Evolutionary conservation across 1,140 invertebrate species (phyloP).

Genomic region (Drosophila nikananu): DNA sequence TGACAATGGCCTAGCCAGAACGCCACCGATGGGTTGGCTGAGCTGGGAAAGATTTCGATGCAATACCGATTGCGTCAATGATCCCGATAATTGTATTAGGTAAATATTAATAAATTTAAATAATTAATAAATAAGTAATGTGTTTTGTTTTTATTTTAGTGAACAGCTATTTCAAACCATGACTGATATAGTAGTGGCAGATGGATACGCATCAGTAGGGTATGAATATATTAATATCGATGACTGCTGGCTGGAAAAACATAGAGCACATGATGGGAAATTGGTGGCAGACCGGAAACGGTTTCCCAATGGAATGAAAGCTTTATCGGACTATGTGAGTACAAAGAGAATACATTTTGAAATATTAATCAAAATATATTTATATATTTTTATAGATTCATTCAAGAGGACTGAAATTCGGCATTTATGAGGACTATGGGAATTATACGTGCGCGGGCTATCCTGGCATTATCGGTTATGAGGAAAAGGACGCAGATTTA

Average conservation of each 20-base stretch:
- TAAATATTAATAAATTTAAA: conserved; percentile 79
- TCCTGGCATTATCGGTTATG: conserved; percentile 95
- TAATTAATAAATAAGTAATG: background rate
- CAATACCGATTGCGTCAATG: conserved; percentile 96
- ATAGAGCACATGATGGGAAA: conserved; percentile 90
- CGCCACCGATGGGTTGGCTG: conserved; percentile 95
- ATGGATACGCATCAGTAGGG: conserved; percentile 95
- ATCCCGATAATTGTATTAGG: conserved; percentile 97
- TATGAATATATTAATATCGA: conserved; percentile 98
- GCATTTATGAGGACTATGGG: conserved; percentile 98
- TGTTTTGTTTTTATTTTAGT: conserved; percentile 80
- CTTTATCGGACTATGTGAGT: conserved; percentile 96
- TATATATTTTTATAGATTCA: conserved; percentile 90
- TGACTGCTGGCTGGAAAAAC: conserved; percentile 97
- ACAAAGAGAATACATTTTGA: background rate
- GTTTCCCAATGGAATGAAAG: conserved; percentile 97
- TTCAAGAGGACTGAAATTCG: conserved; percentile 96
- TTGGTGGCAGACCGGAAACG: conserved; percentile 94
- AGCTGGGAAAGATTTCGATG: conserved; percentile 97
- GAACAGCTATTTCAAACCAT: conserved; percentile 96
- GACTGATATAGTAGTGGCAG: conserved; percentile 94
- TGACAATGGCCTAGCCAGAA: conserved; percentile 93
- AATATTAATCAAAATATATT: background rate
- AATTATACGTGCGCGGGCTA: conserved; percentile 98
- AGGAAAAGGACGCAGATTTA: conserved; percentile 93